These are phyloP conservation scores for Nebria brevicollis DNA, from an alignment of 2,888 invertebrate species.

Conservation along the genomic window DNA sequence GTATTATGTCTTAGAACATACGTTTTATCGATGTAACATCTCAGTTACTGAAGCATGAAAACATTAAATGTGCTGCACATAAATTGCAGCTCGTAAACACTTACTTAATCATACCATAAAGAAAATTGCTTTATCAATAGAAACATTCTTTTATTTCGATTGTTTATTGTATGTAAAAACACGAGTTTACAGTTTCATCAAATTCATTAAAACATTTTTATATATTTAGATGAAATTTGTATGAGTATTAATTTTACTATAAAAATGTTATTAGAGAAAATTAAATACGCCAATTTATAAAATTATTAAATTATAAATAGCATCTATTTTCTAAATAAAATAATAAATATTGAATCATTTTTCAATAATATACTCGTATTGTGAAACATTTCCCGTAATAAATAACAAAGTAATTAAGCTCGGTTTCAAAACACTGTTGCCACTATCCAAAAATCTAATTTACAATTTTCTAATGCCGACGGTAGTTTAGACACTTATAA, in stretches of 20 bases:
- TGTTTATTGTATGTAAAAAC: background rate
- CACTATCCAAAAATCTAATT: constrained; percentile 29
- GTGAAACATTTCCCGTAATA: constrained; percentile 12
- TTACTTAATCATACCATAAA: background rate
- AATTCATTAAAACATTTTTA: too few species aligned
- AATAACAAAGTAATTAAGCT: constrained; percentile 34
- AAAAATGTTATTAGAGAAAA: background rate
- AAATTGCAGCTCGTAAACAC: background rate
- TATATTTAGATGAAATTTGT: too few species aligned
- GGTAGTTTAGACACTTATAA: constrained; percentile 30
- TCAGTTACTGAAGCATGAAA: constrained; percentile 42
- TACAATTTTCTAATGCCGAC: constrained; percentile 34
- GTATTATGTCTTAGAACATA: constrained; percentile 32
- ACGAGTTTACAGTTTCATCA: too few species aligned
- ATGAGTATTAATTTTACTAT: too few species aligned
- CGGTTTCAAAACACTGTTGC: constrained; percentile 19
- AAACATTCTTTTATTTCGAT: background rate
- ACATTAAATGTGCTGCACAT: constrained; percentile 24
- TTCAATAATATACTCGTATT: background rate
- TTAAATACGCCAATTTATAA: background rate
- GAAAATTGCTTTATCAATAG: background rate
- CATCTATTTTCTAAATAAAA: background rate
- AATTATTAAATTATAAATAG: background rate
- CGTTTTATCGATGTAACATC: constrained; percentile 40
- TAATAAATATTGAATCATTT: background rate